Evolutionary conservation across 2,113 vertebrate species (phyloP), one percentile per base, ranked within the genome.

Genomic region (Passer domesticus): DNA sequence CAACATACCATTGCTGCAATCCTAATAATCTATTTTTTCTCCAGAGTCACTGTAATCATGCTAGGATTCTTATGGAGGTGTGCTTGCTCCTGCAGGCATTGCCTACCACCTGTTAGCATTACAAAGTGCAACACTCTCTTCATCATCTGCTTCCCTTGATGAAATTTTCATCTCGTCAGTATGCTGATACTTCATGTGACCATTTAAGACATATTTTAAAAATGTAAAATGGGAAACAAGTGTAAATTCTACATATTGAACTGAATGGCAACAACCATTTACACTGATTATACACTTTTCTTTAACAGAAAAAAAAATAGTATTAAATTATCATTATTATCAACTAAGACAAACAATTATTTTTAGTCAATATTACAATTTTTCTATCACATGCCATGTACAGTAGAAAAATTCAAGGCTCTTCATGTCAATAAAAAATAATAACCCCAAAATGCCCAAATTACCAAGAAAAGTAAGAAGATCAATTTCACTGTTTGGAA

Each of bases 341-440:
- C 41, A 96, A 27, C 63, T 82, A 89, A 73, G 7, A 84, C 3
- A 86, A 84, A 63, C 25, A 64, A 39, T 89, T 88, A 41, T 41
- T 41, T 41, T 41, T 41, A 46, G 13, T 47, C 80, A 73, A 80
- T 50, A 39, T 39, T 78, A 69, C 21, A 83, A 8, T 78, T 87
- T 33, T 53, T 64, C 22, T 66, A 68, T 58, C 69, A 94, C 27
- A 37, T 78, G 30, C 20, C 55, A 77, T 17, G 4, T 47, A 63
- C 46, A 87, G 79, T 25, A 75, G 39, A 94, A 91, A 93, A 95
- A 67, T 56, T 91, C 50, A 95, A 75, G 25, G 31, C 28, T 70
- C 87, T 62, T 94, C 74, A 31, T 43, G 20, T 90, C 33, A 86
- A 66, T 59, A 13, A 93, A 94, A 94, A 96, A 46, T 62, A 88